A percentile compares a stretch with the other conserved stretches of the same genome.
Conservation (phyloP, 2,888 invertebrate genomes). For the Tigriopus californicus region DNA sequence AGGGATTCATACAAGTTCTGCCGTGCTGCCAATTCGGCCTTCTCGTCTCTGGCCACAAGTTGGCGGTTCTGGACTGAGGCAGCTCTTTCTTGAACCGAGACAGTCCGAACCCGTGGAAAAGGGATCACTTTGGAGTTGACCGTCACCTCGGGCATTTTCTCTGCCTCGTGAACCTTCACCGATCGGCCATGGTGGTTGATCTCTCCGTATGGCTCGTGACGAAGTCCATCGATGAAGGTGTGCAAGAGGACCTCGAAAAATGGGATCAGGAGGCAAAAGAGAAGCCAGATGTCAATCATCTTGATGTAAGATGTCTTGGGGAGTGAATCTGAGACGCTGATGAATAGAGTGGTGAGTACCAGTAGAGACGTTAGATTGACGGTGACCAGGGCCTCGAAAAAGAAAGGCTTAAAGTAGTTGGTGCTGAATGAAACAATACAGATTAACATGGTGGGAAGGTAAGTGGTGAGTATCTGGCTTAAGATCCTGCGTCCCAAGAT, state of each 20-base stretch:
- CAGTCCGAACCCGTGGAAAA: no score
- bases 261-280: slow-evolving; percentile 3
- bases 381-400: neutral
- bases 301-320: slow-evolving; percentile 1
- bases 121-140: no score
- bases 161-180: no score
- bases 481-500: neutral
- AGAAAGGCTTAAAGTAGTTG: neutral
- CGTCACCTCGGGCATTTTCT: no score
- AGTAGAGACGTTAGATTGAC: neutral
- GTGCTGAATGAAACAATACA: neutral
- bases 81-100: no score
- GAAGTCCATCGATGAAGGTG: neutral
- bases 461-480: neutral
- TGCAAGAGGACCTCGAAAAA: neutral
- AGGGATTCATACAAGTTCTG: no score
- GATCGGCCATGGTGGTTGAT: no score
- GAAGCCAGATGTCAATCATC: neutral
- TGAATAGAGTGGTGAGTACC: neutral
- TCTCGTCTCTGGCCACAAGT: no score
- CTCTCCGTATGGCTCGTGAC: neutral
- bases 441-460: neutral
- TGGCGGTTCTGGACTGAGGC: no score
- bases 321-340: neutral
- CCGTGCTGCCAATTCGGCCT: no score